Conservation (phyloP, 2,113 vertebrate genomes). For the Condylura cristata region DNA sequence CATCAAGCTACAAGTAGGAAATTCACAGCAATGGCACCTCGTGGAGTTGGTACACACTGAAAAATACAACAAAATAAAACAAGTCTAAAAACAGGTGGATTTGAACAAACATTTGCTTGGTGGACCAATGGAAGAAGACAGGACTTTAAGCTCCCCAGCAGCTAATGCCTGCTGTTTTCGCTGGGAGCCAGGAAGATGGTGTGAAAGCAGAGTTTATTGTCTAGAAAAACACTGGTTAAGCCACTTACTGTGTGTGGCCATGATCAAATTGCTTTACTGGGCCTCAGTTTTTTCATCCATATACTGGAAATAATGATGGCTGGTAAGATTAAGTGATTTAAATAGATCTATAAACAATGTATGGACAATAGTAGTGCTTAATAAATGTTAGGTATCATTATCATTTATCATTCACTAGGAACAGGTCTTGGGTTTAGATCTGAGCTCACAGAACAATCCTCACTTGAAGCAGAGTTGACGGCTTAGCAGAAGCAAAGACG, state of each 20-base stretch:
- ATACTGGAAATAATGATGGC: neutral
- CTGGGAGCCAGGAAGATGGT: neutral
- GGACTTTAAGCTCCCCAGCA: neutral
- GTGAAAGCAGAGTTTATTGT: too few species aligned
- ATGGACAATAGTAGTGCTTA: neutral
- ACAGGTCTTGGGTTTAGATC: neutral
- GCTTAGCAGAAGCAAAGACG: neutral
- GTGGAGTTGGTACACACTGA: neutral
- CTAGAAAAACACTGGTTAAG: neutral
- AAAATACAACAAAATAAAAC: neutral
- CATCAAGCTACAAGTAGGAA: neutral
- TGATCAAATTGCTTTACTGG: neutral
- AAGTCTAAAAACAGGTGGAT: neutral
- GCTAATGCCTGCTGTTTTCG: neutral
- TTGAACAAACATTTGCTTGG: neutral
- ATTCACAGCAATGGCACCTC: neutral
- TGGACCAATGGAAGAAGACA: neutral
- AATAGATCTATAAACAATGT: neutral
- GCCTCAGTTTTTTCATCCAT: neutral
- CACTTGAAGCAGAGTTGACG: neutral
- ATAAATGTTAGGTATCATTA: neutral
- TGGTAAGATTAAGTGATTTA: neutral
- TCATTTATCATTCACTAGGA: neutral
- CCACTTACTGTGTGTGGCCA: neutral
- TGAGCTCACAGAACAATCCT: neutral